These are phyloP conservation scores for Scaptomyza tumidula DNA, from an alignment of 2,888 invertebrate species.

Conservation along the genomic window DNA sequence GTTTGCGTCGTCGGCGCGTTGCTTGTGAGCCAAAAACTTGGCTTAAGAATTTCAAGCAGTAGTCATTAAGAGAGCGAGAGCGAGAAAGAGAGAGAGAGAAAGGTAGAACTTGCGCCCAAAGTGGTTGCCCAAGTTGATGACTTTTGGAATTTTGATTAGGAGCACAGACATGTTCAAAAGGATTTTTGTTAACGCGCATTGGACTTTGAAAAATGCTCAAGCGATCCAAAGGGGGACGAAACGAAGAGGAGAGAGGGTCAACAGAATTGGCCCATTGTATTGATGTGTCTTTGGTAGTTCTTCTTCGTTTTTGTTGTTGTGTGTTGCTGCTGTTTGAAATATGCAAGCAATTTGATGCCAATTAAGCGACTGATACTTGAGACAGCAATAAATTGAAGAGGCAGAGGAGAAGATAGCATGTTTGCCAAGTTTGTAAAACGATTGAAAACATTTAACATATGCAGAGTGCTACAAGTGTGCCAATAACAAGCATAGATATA, in stretches of 20 bases:
- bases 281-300: slow-evolving; percentile 60
- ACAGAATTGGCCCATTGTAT: slow-evolving; percentile 67
- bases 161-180: slow-evolving; percentile 80
- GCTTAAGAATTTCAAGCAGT: slow-evolving; percentile 74
- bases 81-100: background rate
- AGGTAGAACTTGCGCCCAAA: slow-evolving; percentile 34
- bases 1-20: slow-evolving; percentile 33
- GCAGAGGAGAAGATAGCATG: background rate
- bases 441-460: slow-evolving; percentile 43
- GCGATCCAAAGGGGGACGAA: background rate
- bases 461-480: slow-evolving; percentile 55
- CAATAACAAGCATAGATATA: slow-evolving; percentile 11
- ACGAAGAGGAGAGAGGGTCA: background rate
- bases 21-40: slow-evolving; percentile 63
- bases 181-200: slow-evolving; percentile 78
- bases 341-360: slow-evolving; percentile 79
- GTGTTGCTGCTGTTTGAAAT: slow-evolving; percentile 62
- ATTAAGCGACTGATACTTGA: slow-evolving; percentile 65
- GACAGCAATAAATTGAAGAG: background rate
- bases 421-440: slow-evolving; percentile 27
- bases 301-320: slow-evolving; percentile 19
- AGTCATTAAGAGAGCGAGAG: slow-evolving; percentile 65
- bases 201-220: slow-evolving; percentile 75
- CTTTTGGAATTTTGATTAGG: slow-evolving; percentile 80
- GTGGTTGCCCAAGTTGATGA: slow-evolving; percentile 65